Evolutionary conservation across 2,797 vertebrate species (phyloP), one percentile per base, ranked within the genome.

Genomic region (Remorina albescens): DNA sequence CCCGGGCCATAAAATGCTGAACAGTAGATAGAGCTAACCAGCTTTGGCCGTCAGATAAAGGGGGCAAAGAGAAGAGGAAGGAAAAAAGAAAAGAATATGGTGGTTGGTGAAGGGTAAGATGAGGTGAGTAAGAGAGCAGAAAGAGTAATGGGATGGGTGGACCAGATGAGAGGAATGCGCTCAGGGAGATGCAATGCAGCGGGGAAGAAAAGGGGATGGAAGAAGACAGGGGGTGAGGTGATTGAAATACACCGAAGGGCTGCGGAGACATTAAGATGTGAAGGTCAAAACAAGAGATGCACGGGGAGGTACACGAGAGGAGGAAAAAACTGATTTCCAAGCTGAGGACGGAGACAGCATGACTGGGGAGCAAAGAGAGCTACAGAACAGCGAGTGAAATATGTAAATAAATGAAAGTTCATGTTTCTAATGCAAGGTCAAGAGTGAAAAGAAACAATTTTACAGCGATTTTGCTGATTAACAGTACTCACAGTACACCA

Each of bases 201-300:
- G 32, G 50, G 36, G 32, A 39, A 46, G 49, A 66, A 67, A 54
- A 65, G 51, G 50, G 72, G 28, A 72, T 68, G 53, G 69, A 37
- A 62, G 44, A 59, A 26, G 70, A 65, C 56, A 65, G 60, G 60
- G n/a, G 68, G 69, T 1, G 34, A 62, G 67, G 74, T 78, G 86
- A 89, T 86, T 80, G 77, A 85, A 88, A 81, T 74, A 80, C 9
- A 30, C 80, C 50, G 49, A 82, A 76, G 71, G 71, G 76, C 73
- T 44, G 53, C 26, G 60, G 74, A 82, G 78, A 79, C 64, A 76
- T 84, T 84, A 87, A 85, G 78, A 86, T 57, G 49, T 7, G 71
- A 87, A 91, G 89, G 87, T 90, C 89, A 89, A 75, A 86, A 47
- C 8, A 4, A 85, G 64, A 74, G 74, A 78, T 68, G 41, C 28